Evolutionary conservation across 2,113 vertebrate genomes (phyloP).

Genomic region (Drymodes brunneopygia): DNA sequence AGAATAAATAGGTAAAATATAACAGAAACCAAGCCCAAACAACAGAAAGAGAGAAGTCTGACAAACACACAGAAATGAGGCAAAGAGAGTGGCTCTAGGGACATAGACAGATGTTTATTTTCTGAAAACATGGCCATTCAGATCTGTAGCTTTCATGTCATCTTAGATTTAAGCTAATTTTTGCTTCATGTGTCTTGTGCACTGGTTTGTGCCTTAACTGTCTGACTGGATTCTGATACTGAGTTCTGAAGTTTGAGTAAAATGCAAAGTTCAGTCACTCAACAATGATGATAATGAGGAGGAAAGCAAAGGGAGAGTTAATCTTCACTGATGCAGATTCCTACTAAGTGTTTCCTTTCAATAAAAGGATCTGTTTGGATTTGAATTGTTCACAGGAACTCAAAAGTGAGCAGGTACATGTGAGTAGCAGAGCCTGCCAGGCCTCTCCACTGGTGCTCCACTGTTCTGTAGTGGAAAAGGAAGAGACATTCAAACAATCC

Average conservation of each 20-base stretch:
- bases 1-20: neutral
- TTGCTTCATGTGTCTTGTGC: neutral
- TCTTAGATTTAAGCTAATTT: neutral
- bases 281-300: neutral
- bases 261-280: neutral
- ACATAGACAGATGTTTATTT: neutral
- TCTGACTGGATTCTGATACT: neutral
- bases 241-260: neutral
- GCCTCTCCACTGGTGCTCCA: neutral
- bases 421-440: neutral
- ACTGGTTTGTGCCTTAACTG: neutral
- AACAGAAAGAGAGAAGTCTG: neutral
- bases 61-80: neutral
- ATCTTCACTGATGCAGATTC: neutral
- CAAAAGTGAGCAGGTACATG: neutral
- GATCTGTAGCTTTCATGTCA: neutral
- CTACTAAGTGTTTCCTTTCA: neutral
- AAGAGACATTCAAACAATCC: neutral
- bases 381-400: neutral
- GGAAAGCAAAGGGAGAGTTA: accelerated
- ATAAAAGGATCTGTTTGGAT: neutral
- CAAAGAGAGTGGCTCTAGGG: neutral
- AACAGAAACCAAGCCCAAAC: neutral
- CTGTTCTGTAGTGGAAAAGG: neutral
- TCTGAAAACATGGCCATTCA: neutral